Percentiles rank a stretch among this genome's conserved stretches.
Evolutionary conservation across 1,140 invertebrate species (phyloP).

Genomic region (Cydia splendana): DNA sequence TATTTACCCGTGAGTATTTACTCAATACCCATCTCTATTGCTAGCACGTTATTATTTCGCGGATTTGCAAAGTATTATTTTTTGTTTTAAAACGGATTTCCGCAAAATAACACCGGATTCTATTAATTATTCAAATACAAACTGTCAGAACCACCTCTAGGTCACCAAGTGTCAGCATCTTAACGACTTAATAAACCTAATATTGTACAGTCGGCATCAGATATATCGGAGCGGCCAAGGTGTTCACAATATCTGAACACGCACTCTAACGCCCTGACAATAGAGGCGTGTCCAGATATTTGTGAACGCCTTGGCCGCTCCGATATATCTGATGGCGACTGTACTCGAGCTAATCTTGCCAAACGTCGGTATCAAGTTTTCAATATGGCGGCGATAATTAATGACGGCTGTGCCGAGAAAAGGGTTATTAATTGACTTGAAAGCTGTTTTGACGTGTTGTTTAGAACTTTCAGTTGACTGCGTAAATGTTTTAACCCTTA

Average conservation of each 20-base stretch:
- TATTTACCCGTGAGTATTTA: no score
- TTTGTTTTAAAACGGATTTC: no score
- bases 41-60: no score
- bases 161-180: background rate
- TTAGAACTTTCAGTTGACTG: background rate
- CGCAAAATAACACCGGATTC: no score
- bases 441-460: constrained; percentile 5
- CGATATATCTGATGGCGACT: no score
- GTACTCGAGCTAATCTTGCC: background rate
- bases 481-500: background rate
- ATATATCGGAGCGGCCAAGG: no score
- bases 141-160: background rate
- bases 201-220: background rate
- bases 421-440: constrained; percentile 16
- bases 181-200: constrained; percentile 6
- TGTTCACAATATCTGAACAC: no score
- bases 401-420: background rate
- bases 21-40: no score
- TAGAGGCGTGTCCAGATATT: no score
- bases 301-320: no score
- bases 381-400: background rate
- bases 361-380: background rate
- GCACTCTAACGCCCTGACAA: no score
- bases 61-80: no score
- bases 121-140: background rate